Conservation (phyloP, 2,113 vertebrate species). For the Xenopus laevis region DNA sequence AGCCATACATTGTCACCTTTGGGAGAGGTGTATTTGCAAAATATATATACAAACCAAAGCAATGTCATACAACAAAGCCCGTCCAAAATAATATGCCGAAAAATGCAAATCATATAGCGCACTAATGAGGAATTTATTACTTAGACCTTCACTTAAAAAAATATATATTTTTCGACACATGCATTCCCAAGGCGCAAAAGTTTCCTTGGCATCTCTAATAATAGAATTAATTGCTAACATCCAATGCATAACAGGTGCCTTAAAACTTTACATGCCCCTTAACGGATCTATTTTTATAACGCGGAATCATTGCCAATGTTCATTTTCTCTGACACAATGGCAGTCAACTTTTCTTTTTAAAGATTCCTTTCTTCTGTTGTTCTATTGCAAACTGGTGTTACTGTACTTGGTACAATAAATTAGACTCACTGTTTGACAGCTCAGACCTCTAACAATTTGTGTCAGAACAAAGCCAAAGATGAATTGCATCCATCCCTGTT, state of each 20-base stretch:
- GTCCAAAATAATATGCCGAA: too few species aligned
- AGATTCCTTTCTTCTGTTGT: slow-evolving; percentile 8
- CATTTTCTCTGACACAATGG: slow-evolving; percentile 27
- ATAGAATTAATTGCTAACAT: slow-evolving; percentile 29
- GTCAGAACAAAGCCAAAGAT: slow-evolving; percentile 6
- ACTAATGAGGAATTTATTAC: neutral
- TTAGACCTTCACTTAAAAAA: neutral
- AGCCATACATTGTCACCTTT: too few species aligned
- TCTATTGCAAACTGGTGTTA: slow-evolving; percentile 8
- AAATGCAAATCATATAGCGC: neutral
- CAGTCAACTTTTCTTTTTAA: slow-evolving; percentile 6
- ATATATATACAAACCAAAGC: too few species aligned
- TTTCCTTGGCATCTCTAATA: neutral
- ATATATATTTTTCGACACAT: too few species aligned
- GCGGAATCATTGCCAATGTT: neutral
- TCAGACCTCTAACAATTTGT: neutral
- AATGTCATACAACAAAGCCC: too few species aligned
- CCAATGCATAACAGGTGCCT: neutral
- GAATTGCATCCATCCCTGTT: neutral
- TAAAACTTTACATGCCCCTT: slow-evolving; percentile 11
- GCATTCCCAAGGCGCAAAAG: too few species aligned
- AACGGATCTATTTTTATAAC: slow-evolving; percentile 12
- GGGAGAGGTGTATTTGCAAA: too few species aligned
- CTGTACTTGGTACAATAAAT: slow-evolving; percentile 11
- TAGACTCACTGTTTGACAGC: slow-evolving; percentile 9